Evolutionary conservation across 37 sponge, comb jelly and placozoan species (phyloP).

Genomic region (Aphrocallistes beatrix): DNA sequence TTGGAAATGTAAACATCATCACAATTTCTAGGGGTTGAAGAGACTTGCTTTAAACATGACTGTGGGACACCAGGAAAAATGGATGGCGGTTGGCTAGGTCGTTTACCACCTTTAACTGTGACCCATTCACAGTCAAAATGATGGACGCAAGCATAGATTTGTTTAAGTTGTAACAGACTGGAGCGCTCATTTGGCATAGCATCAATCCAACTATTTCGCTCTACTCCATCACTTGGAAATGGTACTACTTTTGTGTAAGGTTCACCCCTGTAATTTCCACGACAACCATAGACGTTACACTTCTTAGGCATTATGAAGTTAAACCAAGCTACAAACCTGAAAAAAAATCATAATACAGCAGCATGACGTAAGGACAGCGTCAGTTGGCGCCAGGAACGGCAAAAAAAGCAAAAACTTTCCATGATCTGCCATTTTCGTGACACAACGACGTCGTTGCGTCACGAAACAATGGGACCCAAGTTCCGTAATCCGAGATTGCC

Average conservation of each 20-base stretch:
- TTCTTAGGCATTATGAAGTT: too few relatives aligned
- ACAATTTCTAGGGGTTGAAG: conserved; percentile 21
- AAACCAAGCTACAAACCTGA: too few relatives aligned
- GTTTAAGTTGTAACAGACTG: conserved; percentile 10
- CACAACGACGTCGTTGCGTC: background rate
- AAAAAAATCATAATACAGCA: conserved; percentile 7
- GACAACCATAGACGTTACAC: too few relatives aligned
- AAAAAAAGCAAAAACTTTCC: background rate
- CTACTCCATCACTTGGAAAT: too few relatives aligned
- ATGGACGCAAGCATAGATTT: background rate
- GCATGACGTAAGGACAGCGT: conserved; percentile 10
- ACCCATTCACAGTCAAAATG: conserved; percentile 7
- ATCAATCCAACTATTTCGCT: too few relatives aligned
- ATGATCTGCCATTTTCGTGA: conserved; percentile 4
- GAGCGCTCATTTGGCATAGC: conserved; percentile 3
- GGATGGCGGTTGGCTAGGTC: conserved; percentile 13
- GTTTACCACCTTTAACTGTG: conserved; percentile 11
- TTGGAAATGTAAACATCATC: too few relatives aligned
- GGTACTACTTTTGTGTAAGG: too few relatives aligned
- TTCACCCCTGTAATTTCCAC: too few relatives aligned
- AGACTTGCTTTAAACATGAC: conserved; percentile 16
- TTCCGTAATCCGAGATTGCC: conserved; percentile 17
- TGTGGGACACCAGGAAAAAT: conserved; percentile 3
- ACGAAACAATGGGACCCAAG: conserved; percentile 17
- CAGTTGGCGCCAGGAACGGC: background rate